Evolutionary conservation across 1,140 invertebrate genomes (phyloP).

Genomic region (Harlomillsia oculata): DNA sequence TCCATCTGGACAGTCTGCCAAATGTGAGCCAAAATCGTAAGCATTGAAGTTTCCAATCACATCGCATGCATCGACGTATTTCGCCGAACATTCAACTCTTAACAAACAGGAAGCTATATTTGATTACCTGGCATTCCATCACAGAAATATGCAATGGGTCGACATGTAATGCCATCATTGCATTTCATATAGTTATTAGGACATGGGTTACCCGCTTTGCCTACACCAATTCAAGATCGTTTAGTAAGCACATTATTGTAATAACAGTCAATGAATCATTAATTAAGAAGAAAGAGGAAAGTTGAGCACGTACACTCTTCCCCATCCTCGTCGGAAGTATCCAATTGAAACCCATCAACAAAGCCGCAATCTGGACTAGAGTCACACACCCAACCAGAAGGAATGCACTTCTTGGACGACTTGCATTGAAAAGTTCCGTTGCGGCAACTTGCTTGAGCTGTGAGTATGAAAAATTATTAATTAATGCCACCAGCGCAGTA

Average conservation of each 20-base stretch:
- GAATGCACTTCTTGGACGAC: conserved; percentile 23
- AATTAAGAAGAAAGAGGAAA: neutral
- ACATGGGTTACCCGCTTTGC: conserved; percentile 46
- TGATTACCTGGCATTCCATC: too few species aligned
- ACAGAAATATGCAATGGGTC: conserved; percentile 44
- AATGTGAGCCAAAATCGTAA: neutral
- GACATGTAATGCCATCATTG: conserved; percentile 45
- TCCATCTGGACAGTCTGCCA: conserved; percentile 37
- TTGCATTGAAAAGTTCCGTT: conserved; percentile 27
- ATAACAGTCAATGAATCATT: neutral
- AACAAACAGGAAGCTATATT: too few species aligned
- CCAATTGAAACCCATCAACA: conserved; percentile 7
- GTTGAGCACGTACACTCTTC: conserved; percentile 21
- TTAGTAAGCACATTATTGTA: neutral
- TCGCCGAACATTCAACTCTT: too few species aligned
- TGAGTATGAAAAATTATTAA: neutral
- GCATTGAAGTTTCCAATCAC: neutral
- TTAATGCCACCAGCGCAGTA: neutral
- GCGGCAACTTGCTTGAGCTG: conserved; percentile 16
- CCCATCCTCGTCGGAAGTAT: conserved; percentile 29
- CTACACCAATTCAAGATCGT: conserved; percentile 37
- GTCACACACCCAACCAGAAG: conserved; percentile 29
- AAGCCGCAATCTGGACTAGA: conserved; percentile 29
- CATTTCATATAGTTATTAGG: conserved; percentile 51
- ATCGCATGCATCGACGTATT: too few species aligned